Conservation (phyloP, 1,140 invertebrate species). For the Aphidius ervi region DNA sequence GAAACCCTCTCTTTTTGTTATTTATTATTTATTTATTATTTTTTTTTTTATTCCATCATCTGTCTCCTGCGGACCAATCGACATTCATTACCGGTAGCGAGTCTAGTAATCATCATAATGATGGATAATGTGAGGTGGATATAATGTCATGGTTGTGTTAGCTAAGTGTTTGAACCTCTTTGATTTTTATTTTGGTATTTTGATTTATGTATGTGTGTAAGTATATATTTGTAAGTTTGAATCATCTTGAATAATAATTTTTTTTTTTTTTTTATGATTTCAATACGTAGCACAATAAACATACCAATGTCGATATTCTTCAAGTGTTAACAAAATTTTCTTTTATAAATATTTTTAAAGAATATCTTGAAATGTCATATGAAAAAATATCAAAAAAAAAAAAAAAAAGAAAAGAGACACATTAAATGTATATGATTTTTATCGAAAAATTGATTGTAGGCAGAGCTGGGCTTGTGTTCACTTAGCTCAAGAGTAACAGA, state of each 20-base stretch:
- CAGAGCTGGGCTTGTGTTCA: conserved; percentile 8
- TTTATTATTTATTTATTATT: conserved; percentile 1
- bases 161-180: conserved; percentile 10
- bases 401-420: no score
- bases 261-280: no score
- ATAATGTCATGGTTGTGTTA: conserved; percentile 17
- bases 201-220: not conserved
- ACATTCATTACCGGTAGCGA: conserved; percentile 23
- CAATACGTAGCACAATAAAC: no score
- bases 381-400: no score
- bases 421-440: no score
- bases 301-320: no score
- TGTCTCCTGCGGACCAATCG: conserved; percentile 8
- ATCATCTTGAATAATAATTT: no score
- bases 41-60: not conserved
- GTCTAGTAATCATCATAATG: conserved; percentile 24
- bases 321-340: no score
- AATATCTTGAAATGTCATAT: no score
- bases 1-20: not conserved
- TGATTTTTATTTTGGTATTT: conserved; percentile 2
- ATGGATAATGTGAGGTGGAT: conserved; percentile 21
- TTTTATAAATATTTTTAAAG: no score
- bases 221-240: no score
- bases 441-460: conserved; percentile 27
- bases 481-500: conserved; percentile 8